Evolutionary conservation across 1,140 invertebrate genomes (phyloP), one percentile per base, ranked within the genome.

Genomic region (Drosophila repleta): DNA sequence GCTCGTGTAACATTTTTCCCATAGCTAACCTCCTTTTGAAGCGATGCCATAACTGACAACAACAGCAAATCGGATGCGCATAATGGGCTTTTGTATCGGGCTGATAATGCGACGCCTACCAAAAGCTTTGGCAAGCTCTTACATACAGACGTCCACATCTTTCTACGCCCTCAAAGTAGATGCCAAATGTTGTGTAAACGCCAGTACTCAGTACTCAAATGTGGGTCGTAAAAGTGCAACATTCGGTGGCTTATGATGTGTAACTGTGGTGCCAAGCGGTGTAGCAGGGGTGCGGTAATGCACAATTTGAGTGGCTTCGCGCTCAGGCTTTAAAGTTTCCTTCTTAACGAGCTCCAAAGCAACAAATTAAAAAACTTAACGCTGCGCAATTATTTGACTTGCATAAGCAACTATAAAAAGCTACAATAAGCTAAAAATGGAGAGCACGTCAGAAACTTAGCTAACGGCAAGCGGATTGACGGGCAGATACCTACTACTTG

Each of bases 141-240:
- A 37, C 52, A 46, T 32, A 26, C 57, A 24, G 13, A 8, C 68
- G 18, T 46, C 55, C 46, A 61, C 48, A 52, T 58, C 67, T 20
- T 17, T 10, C 29, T 46, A 46, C 48, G 32, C 32, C 48, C 56
- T 35, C 21, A 21, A 21, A 32, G 52, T 39, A 74, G 48, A 17
- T 88, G 83, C 83, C 83, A 88, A 88, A 89, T 88, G 76, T 88
- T 88, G 83, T 88, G 84, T 89, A 88, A 88, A 88, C 74, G 73
- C 65, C 71, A 68, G 57, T 53, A 35, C 53, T 43, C 71, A 68
- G 57, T 53, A 35, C 53, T 43, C 71, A 24, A 69, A 88, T 83
- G 76, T 88, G 64, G 89, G 83, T 76, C 83, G 83, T 83, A 87
- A 83, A 89, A 77, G 64, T 88, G 76, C 69, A 88, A 63, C 68